Base-by-base conservation (phyloP, 2,113 vertebrate species). In the Heterotis niloticus region DNA sequence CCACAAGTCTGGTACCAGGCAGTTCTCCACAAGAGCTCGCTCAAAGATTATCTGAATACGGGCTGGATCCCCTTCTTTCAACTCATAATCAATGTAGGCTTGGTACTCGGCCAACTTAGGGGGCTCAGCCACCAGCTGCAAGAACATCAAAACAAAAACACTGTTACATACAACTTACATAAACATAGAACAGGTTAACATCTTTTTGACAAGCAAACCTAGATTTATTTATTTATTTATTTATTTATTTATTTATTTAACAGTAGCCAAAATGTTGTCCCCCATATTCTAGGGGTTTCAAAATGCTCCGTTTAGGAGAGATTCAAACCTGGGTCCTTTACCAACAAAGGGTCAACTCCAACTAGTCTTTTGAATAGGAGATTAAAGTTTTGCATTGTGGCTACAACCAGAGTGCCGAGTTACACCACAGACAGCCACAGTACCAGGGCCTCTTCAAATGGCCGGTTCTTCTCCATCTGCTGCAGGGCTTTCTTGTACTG, bases 1-100 rank as follows among this genome's bases (percentile, higher is more conserved):
- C 98, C 98, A 99, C 75, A 99, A 92, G 86, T 99, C 97, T 11
- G 97, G 96, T 54, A 98, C 97, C 0, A 99, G 93, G 89, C 98
- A 99, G 90, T 99, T 99, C 86, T 99, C 98, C 0, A 91, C 95
- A 86, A 99, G 85, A 44, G 98, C 91, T 1, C 97, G 94, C 90
- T 99, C 98, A 5, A 95, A 99, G 81, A 92, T 93, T 26, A 96
- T 85, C 90, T 98, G 97, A 78, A 99, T 90, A 4, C 97, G 94
- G 59, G 96, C 93, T 1, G 98, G 98, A 82, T 99, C 97, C 0
- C 96, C 96, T 4, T 91, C 90, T 85, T 97, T 98, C 81, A 95
- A 88, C 81, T 98, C 97, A 79, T 94, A 98, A 79, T 97, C 95
- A 0, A 99, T 95, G 88, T 98, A 98, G 1, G 92, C 84, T 87